Conservation (phyloP, 1,140 invertebrate genomes). For the Drosophila arawakana region DNA sequence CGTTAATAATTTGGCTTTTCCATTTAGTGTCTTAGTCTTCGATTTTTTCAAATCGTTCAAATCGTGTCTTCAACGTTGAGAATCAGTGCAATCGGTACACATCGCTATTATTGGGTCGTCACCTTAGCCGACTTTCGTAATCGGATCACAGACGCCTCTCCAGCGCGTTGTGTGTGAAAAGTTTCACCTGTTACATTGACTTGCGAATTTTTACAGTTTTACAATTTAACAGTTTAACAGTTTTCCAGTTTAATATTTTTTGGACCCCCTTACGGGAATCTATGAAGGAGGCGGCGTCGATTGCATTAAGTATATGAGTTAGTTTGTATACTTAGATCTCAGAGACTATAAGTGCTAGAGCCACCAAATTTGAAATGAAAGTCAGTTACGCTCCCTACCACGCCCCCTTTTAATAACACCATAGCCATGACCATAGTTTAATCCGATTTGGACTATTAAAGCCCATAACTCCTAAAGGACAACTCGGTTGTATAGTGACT, state of each 20-base stretch:
- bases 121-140: background rate
- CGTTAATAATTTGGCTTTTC: conserved; percentile 19
- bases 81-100: conserved; percentile 11
- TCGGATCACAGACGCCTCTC: background rate
- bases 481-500: too few relatives aligned
- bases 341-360: too few relatives aligned
- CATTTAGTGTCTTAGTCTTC: background rate
- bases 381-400: too few relatives aligned
- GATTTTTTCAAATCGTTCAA: background rate
- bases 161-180: background rate
- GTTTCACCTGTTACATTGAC: conserved; percentile 3
- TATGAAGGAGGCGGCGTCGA: too few relatives aligned
- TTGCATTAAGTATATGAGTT: too few relatives aligned
- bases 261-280: too few relatives aligned
- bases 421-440: too few relatives aligned
- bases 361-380: too few relatives aligned
- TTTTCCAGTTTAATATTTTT: too few relatives aligned
- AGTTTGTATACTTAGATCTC: background rate
- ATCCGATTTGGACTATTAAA: too few relatives aligned
- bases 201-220: background rate
- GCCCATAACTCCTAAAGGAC: too few relatives aligned
- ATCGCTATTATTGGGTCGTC: background rate
- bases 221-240: background rate
- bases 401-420: too few relatives aligned
- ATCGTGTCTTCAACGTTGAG: conserved; percentile 2